Evolutionary conservation across 2,113 vertebrate genomes (phyloP), one percentile per base, ranked within the genome.

Genomic region (Hippoglossus stenolepis): DNA sequence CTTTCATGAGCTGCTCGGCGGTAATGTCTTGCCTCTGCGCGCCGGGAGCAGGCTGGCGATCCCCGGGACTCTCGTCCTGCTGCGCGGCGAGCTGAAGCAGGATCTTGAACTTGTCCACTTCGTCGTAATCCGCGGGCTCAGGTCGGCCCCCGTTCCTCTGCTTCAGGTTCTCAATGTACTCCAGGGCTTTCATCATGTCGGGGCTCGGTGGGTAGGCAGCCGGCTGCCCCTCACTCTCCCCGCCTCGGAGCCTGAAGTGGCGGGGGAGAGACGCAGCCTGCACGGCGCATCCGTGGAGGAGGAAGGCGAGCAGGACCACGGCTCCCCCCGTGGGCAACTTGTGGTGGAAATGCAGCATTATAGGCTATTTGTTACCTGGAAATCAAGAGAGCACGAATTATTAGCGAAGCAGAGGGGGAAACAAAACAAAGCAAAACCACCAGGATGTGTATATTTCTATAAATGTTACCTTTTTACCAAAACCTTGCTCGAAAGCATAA

Each of bases 111-210:
- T 93, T 93, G 10, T 94, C 94, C 70, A 94, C 93, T 21, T 94
- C 93, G 45, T 78, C 96, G 74, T 98, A 96, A 87, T 98, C 96
- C 73, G 90, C 93, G 26, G 94, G 94, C 78, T 96, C 95, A 21
- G 93, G 24, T 58, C 94, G 78, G 2, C 82, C 96, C 85, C 94
- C 96, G 75, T 96, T 95, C 91, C 97, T 94, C 83, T 97, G 96
- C 79, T 95, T 96, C 78, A 99, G 96, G 69, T 96, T 98, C 86
- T 99, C 97, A 20, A 99, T 97, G 93, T 99, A 99, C 86, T 98
- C 96, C 93, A 99, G 92, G 66, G 98, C 98, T 93, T 96, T 98
- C 85, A 98, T 94, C 97, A 99, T 97, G 65, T 99, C 97, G 0
- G 97, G 95, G 65, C 95, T 96, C 56, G 96, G 96, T 13, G 92